Evolutionary conservation across 2,888 invertebrate genomes (phyloP), one percentile per base, ranked within the genome.

Genomic region (Nymphalis urticae): DNA sequence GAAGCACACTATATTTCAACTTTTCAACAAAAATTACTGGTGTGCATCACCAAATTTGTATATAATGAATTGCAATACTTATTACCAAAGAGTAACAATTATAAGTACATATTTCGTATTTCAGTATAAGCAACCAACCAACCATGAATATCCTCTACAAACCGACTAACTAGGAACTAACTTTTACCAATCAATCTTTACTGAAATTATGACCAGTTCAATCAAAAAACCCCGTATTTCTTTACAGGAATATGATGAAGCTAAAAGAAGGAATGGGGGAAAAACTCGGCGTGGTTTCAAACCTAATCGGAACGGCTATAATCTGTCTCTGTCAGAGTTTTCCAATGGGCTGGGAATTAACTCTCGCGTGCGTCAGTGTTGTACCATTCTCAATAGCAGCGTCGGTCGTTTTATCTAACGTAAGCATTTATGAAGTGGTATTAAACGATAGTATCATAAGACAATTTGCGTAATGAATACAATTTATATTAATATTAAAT

Each of bases 231-330:
- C 50, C 17, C 48, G 48, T 10, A 36, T 48, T 64, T 48, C 51
- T 70, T 74, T 85, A 42, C 85, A 96, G 96, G 74, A 96, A 96
- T 80, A 88, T 96, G 80, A 94, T 95, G 82, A 96, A 95, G 85
- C 92, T 97, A 74, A 96, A 96, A 79, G 97, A 97, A 72, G 97
- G 97, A 0, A 96, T 97, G 73, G 96, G 96, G 0, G 97, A 97
- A 79, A 97, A 97, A 85, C 84, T 97, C n/a, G 95, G 95, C 0
- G 94, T 96, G 68, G 95, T 97, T 64, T 89, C 95, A 0, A 96
- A 96, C 80, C 93, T 96, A 64, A 87, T 95, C 56, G 94, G 95
- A 64, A 95, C 96, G 0, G 95, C 95, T 73, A 82, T 97, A 16
- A 93, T 95, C 32, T 95, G 96, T 27, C 88, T 97, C 48, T 88